Percentiles rank a stretch among this genome's conserved stretches.
Evolutionary conservation across 1,140 invertebrate species (phyloP).

Genomic region (Drosophila persimilis): DNA sequence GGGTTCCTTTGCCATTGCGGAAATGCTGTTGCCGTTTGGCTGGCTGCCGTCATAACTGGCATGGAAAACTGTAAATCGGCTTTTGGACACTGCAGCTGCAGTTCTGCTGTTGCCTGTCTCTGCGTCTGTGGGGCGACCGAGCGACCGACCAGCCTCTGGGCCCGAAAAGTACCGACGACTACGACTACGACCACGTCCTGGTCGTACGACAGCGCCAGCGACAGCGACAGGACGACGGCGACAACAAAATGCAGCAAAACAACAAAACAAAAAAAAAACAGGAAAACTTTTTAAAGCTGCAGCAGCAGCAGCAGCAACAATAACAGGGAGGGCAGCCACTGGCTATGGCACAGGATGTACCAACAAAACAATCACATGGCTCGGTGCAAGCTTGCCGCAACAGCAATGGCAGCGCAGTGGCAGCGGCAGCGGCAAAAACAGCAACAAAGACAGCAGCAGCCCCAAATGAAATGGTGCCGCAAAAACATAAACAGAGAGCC

Average conservation of each 20-base stretch:
- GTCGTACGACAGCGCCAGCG: constrained; percentile 25
- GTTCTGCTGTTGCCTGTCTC: constrained; percentile 38
- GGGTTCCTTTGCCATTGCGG: constrained; percentile 38
- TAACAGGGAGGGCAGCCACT: constrained; percentile 33
- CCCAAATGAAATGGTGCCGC: constrained; percentile 51
- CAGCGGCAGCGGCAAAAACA: constrained; percentile 9
- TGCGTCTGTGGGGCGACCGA: constrained; percentile 62
- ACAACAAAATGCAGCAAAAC: constrained; percentile 76
- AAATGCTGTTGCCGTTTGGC: constrained; percentile 64
- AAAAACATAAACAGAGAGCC: constrained; percentile 82
- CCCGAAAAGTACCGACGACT: constrained; percentile 76
- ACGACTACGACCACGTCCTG: constrained; percentile 58
- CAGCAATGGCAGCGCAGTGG: constrained; percentile 23
- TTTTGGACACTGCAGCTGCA: constrained; percentile 71
- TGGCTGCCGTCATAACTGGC: constrained; percentile 78
- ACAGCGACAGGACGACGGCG: constrained; percentile 44
- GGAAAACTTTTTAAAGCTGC: constrained; percentile 67
- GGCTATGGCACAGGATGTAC: constrained; percentile 53
- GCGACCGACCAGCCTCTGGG: constrained; percentile 72
- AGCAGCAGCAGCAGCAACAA: constrained; percentile 15
- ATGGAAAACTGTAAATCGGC: constrained; percentile 79
- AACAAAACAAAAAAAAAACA: constrained; percentile 8
- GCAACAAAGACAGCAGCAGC: constrained; percentile 20
- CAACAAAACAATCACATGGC: constrained; percentile 73
- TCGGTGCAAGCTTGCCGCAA: constrained; percentile 65